phyloP scores from a whole-genome alignment of 2,888 invertebrate genomes.

The Iphiclides podalirius region DNA sequence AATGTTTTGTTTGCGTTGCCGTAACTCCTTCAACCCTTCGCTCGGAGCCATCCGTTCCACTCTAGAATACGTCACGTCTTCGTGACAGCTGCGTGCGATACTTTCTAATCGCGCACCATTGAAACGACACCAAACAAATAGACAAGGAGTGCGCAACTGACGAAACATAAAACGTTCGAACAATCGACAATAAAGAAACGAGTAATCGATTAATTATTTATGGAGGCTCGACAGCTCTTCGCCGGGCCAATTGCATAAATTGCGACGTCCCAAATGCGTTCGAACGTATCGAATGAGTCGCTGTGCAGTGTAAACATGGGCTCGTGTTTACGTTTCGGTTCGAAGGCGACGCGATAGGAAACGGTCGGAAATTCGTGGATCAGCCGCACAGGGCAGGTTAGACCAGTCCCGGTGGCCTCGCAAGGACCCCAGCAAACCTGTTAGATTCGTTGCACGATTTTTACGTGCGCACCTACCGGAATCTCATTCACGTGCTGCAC shows the following conservation, averaged over 20 bases:
- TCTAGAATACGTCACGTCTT: constrained; percentile 70
- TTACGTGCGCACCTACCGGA: constrained; percentile 80
- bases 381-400: constrained; percentile 77
- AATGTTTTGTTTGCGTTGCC: constrained; percentile 68
- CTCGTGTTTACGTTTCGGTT: constrained; percentile 44
- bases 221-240: constrained; percentile 48
- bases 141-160: constrained; percentile 60
- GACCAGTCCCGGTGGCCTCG: constrained; percentile 79
- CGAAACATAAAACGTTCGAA: constrained; percentile 63
- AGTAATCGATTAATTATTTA: constrained; percentile 65
- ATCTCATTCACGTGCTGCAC: constrained; percentile 76
- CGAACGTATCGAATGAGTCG: constrained; percentile 11
- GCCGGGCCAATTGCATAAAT: constrained; percentile 44
- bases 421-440: constrained; percentile 80
- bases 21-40: constrained; percentile 70
- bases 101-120: constrained; percentile 75
- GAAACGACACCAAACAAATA: constrained; percentile 63
- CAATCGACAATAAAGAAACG: constrained; percentile 61
- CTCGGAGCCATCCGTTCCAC: constrained; percentile 69
- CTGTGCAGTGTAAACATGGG: constrained; percentile 43
- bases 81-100: constrained; percentile 73
- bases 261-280: constrained; percentile 27
- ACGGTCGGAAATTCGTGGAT: constrained; percentile 75
- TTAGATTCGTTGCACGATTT: constrained; percentile 81
- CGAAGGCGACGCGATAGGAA: constrained; percentile 68